Conservation (phyloP, 1,140 invertebrate genomes). For the Anagrus nilaparvatae region DNA sequence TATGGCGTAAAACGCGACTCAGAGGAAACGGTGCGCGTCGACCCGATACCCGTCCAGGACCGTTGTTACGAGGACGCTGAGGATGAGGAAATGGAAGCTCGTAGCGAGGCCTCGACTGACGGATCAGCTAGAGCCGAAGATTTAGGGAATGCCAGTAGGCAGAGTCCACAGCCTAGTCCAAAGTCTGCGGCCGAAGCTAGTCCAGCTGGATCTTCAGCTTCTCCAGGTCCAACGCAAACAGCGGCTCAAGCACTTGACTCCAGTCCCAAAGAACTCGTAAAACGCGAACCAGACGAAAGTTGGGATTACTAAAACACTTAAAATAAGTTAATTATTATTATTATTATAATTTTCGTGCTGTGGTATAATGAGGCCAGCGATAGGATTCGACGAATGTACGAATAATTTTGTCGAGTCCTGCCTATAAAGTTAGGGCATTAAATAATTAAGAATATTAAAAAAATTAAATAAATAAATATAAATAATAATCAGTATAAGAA, state of each 20-base stretch:
- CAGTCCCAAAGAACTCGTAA: constrained; percentile 36
- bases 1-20: constrained; percentile 50
- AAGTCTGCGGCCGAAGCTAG: constrained; percentile 36
- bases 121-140: constrained; percentile 40
- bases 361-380: constrained; percentile 36
- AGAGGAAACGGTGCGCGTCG: constrained; percentile 60
- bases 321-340: no score
- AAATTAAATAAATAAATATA: no score
- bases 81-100: no score
- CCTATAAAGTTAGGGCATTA: constrained; percentile 42
- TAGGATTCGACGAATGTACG: constrained; percentile 37
- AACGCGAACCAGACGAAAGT: constrained; percentile 38
- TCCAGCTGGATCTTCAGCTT: constrained; percentile 26
- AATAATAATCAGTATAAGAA: no score
- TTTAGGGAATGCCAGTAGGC: constrained; percentile 30
- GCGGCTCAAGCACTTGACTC: constrained; percentile 25
- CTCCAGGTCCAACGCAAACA: constrained; percentile 28
- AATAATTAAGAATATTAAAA: no score
- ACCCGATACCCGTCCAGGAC: constrained; percentile 56
- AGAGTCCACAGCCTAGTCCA: constrained; percentile 34
- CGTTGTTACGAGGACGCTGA: constrained; percentile 48
- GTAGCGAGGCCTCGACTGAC: constrained; percentile 43
- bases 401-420: constrained; percentile 39
- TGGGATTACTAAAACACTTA: constrained; percentile 40
- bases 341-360: no score